A percentile compares a stretch with the other conserved stretches of the same genome.
phyloP scores from a whole-genome alignment of 2,113 vertebrate genomes.

The Neolamprologus variostigma region DNA sequence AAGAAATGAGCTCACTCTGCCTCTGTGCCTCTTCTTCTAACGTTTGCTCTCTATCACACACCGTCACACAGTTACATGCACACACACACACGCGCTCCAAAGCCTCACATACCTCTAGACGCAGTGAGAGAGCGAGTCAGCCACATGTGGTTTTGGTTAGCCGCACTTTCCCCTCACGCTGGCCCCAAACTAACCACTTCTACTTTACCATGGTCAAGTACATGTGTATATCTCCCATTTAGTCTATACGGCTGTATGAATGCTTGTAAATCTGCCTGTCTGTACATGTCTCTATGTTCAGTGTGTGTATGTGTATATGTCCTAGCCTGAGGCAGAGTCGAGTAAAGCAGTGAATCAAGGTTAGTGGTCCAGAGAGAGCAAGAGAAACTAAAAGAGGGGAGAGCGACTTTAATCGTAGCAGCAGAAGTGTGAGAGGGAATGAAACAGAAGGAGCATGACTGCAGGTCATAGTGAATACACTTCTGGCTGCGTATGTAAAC shows the following conservation, averaged over 20 bases:
- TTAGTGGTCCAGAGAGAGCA: constrained; percentile 53
- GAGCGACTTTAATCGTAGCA: constrained; percentile 4
- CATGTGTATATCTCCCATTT: constrained; percentile 13
- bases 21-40: not conserved
- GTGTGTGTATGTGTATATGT: not conserved
- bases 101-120: constrained; percentile 37
- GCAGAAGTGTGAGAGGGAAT: not conserved
- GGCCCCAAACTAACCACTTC: constrained; percentile 57
- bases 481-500: not conserved
- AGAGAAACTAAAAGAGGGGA: not conserved
- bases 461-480: not conserved
- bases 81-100: not conserved
- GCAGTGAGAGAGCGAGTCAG: constrained; percentile 7
- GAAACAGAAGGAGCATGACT: not conserved
- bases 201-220: constrained; percentile 40
- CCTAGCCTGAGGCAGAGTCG: constrained; percentile 20
- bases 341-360: constrained; percentile 51
- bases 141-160: constrained; percentile 68
- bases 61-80: not conserved
- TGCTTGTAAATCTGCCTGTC: constrained; percentile 25
- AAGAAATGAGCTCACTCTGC: constrained; percentile 15
- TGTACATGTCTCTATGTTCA: not conserved
- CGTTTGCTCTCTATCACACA: constrained; percentile 9
- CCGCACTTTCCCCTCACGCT: constrained; percentile 39
- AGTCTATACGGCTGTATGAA: not conserved